Percentiles rank a stretch among this genome's conserved stretches.
phyloP scores from a whole-genome alignment of 23 tunicate genomes.

The Styela clava region DNA sequence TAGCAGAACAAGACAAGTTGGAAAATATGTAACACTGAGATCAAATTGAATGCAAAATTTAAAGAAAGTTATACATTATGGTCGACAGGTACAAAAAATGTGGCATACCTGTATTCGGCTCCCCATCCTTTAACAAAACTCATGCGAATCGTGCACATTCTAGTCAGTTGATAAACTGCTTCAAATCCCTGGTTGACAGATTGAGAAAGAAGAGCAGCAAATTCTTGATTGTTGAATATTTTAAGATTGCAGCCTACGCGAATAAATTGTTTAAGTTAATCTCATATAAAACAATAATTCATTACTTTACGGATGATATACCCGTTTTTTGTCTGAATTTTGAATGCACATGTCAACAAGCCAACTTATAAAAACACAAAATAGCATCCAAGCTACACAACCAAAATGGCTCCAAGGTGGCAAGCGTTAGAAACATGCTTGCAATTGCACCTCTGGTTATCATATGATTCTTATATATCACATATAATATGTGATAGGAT shows the following conservation, averaged over 20 bases:
- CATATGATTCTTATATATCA: too few species aligned
- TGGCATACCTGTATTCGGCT: conserved; percentile 97
- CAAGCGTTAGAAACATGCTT: too few species aligned
- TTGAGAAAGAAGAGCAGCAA: conserved; percentile 83
- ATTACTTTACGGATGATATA: not conserved
- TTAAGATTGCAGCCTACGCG: conserved; percentile 91
- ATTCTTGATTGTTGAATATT: conserved; percentile 94
- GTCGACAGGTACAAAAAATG: too few species aligned
- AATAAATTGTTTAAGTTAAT: not conserved
- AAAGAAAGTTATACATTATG: too few species aligned
- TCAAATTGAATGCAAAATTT: too few species aligned
- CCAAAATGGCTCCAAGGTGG: too few species aligned
- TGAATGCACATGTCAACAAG: not conserved
- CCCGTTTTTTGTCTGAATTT: not conserved
- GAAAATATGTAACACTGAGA: too few species aligned
- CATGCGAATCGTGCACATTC: conserved; percentile 99
- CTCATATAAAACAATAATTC: not conserved
- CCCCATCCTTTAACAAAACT: conserved; percentile 99
- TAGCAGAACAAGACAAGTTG: too few species aligned
- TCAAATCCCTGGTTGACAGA: conserved; percentile 96
- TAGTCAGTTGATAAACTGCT: conserved; percentile 84
- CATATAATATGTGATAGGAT: too few species aligned
- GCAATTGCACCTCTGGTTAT: too few species aligned
- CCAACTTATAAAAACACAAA: not conserved
- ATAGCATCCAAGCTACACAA: too few species aligned